A percentile compares a stretch with the other conserved stretches of the same genome.
Evolutionary conservation across 2,113 vertebrate species (phyloP).

Genomic region (Anolis carolinensis): DNA sequence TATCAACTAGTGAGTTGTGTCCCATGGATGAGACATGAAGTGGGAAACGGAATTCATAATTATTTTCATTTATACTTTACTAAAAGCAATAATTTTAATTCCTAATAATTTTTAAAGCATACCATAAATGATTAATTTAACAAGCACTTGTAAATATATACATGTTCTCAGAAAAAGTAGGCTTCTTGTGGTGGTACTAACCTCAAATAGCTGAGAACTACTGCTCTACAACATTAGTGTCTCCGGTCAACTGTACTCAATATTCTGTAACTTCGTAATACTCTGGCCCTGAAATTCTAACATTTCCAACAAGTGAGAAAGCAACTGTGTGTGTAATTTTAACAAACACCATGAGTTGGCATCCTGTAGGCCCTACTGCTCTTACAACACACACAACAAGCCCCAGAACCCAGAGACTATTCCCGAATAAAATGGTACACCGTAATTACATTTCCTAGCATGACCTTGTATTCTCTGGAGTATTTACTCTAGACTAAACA

Average conservation of each 20-base stretch:
- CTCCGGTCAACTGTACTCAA: conserved; percentile 20
- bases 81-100: no score
- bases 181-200: no score
- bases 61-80: no score
- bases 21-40: no score
- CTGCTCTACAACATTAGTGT: not conserved
- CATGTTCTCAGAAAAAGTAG: no score
- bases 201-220: no score
- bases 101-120: no score
- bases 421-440: conserved; percentile 75
- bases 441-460: conserved; percentile 87
- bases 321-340: conserved; percentile 25
- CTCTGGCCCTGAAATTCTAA: conserved; percentile 42
- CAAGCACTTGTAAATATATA: no score
- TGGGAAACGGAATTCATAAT: no score
- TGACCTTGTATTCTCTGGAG: conserved; percentile 85
- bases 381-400: conserved; percentile 45
- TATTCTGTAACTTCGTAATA: conserved; percentile 26
- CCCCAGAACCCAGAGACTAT: conserved; percentile 66
- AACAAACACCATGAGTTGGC: conserved; percentile 72
- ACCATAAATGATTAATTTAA: no score
- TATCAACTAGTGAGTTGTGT: no score
- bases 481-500: conserved; percentile 93
- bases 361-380: conserved; percentile 52
- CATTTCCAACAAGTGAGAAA: not conserved